Evolutionary conservation across 2,113 vertebrate species (phyloP).

Genomic region (Elgaria multicarinata): DNA sequence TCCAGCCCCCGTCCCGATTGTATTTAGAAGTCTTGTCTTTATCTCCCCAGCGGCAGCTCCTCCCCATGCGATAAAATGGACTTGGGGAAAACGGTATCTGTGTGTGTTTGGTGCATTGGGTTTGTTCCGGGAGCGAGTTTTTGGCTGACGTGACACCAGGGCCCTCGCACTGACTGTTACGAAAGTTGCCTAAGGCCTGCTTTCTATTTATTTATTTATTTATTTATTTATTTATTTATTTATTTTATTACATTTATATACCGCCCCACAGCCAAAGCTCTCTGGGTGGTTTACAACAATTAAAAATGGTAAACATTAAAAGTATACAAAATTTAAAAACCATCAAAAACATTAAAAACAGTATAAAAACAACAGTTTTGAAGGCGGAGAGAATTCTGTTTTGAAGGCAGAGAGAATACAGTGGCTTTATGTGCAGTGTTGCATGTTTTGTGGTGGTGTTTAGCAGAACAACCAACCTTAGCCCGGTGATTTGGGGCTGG

Average conservation of each 20-base stretch:
- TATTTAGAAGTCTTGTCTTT: slow-evolving; percentile 26
- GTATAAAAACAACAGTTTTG: too few relatives aligned
- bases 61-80: slow-evolving; percentile 7
- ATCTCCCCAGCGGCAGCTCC: slow-evolving; percentile 32
- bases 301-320: too few relatives aligned
- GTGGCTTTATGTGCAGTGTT: neutral
- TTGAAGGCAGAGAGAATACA: neutral
- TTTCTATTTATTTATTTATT: too few relatives aligned
- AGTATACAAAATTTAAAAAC: too few relatives aligned
- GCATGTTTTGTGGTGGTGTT: neutral
- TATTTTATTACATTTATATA: too few relatives aligned
- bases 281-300: too few relatives aligned
- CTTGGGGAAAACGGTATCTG: rapidly evolving
- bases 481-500: too few relatives aligned
- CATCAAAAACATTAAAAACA: too few relatives aligned
- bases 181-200: neutral
- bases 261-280: too few relatives aligned
- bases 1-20: neutral
- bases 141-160: neutral
- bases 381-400: neutral
- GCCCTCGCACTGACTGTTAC: neutral
- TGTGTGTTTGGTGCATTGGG: neutral
- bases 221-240: too few relatives aligned
- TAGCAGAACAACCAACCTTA: too few relatives aligned
- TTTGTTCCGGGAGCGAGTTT: neutral